Percentiles rank a stretch among this genome's conserved stretches.
These are phyloP conservation scores for Chloropsis hardwickii DNA, from an alignment of 2,113 vertebrate species.

Conservation along the genomic window DNA sequence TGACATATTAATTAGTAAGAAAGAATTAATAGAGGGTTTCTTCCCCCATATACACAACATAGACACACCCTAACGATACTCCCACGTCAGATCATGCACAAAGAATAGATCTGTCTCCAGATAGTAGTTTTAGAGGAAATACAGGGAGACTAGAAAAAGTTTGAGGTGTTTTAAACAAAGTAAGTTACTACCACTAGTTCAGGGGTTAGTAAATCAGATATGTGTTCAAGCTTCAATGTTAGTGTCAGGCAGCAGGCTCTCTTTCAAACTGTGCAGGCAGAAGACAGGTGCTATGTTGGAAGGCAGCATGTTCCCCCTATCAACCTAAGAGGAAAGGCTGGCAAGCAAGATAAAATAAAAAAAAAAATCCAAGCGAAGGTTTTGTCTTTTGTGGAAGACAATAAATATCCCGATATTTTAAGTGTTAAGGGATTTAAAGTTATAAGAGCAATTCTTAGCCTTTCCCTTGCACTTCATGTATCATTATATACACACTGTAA, in stretches of 20 bases:
- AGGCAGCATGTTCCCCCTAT: slow-evolving; percentile 53
- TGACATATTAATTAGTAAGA: background rate
- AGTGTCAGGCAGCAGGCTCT: slow-evolving; percentile 39
- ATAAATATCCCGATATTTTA: background rate
- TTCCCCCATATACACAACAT: background rate
- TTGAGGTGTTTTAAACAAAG: background rate
- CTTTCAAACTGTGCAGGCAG: slow-evolving; percentile 24
- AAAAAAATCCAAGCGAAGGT: background rate
- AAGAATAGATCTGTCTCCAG: background rate
- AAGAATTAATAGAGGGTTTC: background rate
- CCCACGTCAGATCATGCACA: background rate
- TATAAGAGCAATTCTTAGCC: background rate
- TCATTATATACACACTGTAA: background rate
- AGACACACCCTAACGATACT: background rate
- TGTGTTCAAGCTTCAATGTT: slow-evolving; percentile 7
- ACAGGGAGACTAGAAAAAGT: background rate
- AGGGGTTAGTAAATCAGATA: slow-evolving; percentile 31
- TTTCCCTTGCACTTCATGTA: background rate
- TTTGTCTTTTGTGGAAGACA: background rate
- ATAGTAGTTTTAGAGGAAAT: background rate
- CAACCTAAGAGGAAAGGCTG: background rate
- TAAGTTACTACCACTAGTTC: background rate
- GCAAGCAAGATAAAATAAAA: background rate
- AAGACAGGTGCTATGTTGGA: slow-evolving; percentile 70
- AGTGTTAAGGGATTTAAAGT: background rate